A percentile compares a stretch with the other conserved stretches of the same genome.
phyloP scores from a whole-genome alignment of 2,113 vertebrate species.

The Pelecanus crispus region DNA sequence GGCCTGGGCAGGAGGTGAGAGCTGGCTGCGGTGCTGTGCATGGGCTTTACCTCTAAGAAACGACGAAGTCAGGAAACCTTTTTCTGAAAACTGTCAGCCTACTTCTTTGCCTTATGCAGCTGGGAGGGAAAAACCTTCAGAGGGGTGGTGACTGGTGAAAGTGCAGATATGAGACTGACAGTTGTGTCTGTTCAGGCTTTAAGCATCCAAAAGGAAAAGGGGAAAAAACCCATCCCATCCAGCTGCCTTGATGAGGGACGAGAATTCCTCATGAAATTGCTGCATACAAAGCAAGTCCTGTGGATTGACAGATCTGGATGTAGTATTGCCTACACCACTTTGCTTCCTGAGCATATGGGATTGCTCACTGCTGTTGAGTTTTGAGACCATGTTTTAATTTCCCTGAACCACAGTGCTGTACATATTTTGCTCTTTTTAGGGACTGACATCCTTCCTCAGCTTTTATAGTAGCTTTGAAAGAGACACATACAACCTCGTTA shows the following conservation, averaged over 20 bases:
- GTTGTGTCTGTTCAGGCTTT: neutral
- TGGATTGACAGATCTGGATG: neutral
- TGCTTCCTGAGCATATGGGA: neutral
- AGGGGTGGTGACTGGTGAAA: neutral
- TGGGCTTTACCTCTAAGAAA: neutral
- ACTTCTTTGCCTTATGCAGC: neutral
- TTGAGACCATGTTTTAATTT: neutral
- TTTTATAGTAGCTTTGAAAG: neutral
- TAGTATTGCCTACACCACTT: neutral
- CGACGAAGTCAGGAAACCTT: neutral
- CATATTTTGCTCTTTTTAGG: neutral
- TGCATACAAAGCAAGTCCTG: neutral
- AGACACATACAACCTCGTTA: neutral
- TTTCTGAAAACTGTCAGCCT: neutral
- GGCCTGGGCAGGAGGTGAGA: fast-evolving
- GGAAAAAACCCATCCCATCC: too few relatives aligned
- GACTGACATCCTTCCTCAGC: neutral
- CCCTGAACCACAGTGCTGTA: neutral
- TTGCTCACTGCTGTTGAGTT: neutral
- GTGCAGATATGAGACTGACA: neutral
- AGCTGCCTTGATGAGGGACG: neutral
- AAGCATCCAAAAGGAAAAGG: neutral
- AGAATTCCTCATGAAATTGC: neutral
- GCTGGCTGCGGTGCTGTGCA: neutral
- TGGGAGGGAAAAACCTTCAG: neutral